Base-by-base conservation (phyloP, 2,797 vertebrate genomes). In the Clamator glandarius region DNA sequence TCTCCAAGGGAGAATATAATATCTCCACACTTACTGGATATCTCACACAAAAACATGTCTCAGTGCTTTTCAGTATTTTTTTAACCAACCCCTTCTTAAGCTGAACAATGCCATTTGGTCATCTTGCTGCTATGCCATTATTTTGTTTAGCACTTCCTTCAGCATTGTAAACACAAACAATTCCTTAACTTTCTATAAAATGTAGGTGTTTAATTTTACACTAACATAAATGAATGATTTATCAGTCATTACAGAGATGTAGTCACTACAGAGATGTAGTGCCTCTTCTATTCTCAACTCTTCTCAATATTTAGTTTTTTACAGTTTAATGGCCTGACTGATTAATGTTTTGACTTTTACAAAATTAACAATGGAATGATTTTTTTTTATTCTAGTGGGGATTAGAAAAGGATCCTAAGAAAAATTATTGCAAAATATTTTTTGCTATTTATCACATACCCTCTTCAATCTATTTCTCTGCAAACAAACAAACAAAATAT, bases 191-290 rank as follows among this genome's bases (percentile, higher is more conserved):
- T 70, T 20, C 12, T 76, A 44, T 48, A 87, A 68, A 55, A 79
- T 69, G 72, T 23, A 76, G 55, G 76, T 79, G 77, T 82, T 90
- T 76, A 84, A 89, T 87, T 95, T 92, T 87, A 84, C 81, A 73
- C 84, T 41, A 69, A 68, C n/a, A 81, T n/a, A n/a, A n/a, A 96
- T 75, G 3, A 88, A 94, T 86, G 36, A 77, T 46, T 87, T 62
- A 39, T 9, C 7, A 84, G 12, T 81, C 33, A 28, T 55, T 88
- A 58, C 9, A 78, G 72, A 84, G 44, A 41, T 68, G 20, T 14
- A 80, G 19, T 36, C 33, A 28, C 55, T 88, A 58, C 9, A 78
- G 72, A 84, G 44, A 41, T 68, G 20, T 14, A 80, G 19, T 36
- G 36, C 31, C 44, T 83, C 36, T 79, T 90, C 12, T 48, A 12